These are phyloP conservation scores for Chironomus tepperi DNA, from an alignment of 1,140 invertebrate genomes.

Conservation along the genomic window DNA sequence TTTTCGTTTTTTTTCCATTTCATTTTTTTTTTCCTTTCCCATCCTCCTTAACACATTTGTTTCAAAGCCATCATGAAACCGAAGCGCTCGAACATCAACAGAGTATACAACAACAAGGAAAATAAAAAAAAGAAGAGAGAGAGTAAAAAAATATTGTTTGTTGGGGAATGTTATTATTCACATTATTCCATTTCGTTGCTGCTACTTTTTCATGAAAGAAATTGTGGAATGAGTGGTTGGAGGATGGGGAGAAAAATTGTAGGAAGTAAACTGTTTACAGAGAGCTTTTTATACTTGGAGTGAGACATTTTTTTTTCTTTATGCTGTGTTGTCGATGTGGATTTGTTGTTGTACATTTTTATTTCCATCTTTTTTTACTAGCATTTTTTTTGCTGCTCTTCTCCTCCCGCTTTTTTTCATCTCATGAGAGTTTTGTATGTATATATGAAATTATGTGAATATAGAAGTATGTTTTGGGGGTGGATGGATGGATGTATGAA, in stretches of 20 bases:
- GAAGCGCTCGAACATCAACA: slow-evolving; percentile 21
- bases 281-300: neutral
- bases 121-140: neutral
- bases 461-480: neutral
- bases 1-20: neutral
- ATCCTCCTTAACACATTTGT: too few relatives aligned
- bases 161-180: slow-evolving; percentile 22
- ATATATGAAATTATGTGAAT: neutral
- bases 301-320: neutral
- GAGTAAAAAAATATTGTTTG: slow-evolving; percentile 22
- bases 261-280: slow-evolving; percentile 22
- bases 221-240: neutral
- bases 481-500: too few relatives aligned
- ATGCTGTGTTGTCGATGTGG: neutral
- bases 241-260: slow-evolving; percentile 5
- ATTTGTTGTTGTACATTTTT: slow-evolving; percentile 21
- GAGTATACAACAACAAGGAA: neutral
- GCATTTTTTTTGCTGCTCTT: neutral
- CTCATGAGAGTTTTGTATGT: neutral
- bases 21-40: slow-evolving; percentile 6
- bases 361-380: neutral
- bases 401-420: neutral
- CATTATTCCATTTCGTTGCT: slow-evolving; percentile 16
- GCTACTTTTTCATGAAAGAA: neutral
- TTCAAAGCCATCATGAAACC: slow-evolving; percentile 10